Base-by-base conservation (phyloP, 2,797 vertebrate species). In the Carduelis carduelis region DNA sequence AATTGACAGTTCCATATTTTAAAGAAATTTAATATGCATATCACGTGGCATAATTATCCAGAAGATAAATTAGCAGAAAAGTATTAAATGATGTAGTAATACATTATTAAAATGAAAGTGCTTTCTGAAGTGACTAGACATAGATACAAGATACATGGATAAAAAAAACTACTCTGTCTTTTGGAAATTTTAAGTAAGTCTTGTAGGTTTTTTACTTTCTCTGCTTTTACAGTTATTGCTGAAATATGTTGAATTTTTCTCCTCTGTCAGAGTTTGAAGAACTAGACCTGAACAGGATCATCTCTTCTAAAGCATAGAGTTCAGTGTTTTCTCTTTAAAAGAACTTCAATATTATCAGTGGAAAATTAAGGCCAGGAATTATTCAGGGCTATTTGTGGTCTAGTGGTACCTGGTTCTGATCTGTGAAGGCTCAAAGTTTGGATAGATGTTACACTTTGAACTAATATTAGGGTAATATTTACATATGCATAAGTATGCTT, bases 291-390 rank as follows among this genome's bases (percentile, higher is more conserved):
- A 87, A 53, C 10, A 61, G 17, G 15, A 26, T 61, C 23, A 66
- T 13, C 5, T 65, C 43, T 41, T 59, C 20, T 41, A 43, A 75
- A 61, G 20, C 5, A 14, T 5, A 10, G 27, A 14, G 6, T 57
- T 11, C 22, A 37, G 15, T 32, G 23, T 53, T 83, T 86, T 91
- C 23, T 69, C 15, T 93, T 93, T 39, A 20, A 50, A 86, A 74
- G 17, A 39, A 30, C 13, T 70, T 63, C 18, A 59, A 0, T 0
- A 0, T 39, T 55, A 37, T 47, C 16, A 15, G 4, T 68, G 32
- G 7, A 64, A 89, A 84, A 60, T 24, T n/a, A 46, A 35, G 32
- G 2, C 4, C 52, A 37, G 20, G 22, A 39, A 22, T 43, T 86
- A 57, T 64, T 80, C 46, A n/a, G 55, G 6, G 9, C 63, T 78